Conservation (phyloP, 2,113 vertebrate genomes). For the Eulemur rufifrons region DNA sequence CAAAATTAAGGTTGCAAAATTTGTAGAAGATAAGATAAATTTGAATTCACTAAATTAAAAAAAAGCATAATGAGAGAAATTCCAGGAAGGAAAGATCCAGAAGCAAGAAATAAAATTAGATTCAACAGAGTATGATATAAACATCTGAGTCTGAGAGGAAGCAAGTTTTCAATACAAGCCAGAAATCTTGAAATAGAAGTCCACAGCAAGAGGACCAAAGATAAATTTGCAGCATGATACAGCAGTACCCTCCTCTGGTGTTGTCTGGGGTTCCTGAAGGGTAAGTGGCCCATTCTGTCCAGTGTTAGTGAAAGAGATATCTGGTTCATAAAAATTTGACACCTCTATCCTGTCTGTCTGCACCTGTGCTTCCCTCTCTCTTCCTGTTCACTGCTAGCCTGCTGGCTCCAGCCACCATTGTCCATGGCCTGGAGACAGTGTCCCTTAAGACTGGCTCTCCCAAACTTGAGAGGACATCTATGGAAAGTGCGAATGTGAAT, state of each 20-base stretch:
- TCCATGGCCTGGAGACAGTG: not conserved
- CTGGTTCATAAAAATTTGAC: not conserved
- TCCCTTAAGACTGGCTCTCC: not conserved
- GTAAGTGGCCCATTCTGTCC: not conserved
- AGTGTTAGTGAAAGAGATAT: not conserved
- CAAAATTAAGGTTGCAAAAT: constrained; percentile 9
- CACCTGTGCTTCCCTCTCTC: rapidly evolving
- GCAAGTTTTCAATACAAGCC: not conserved
- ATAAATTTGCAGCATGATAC: not conserved
- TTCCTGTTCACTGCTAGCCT: not conserved
- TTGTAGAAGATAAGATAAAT: constrained; percentile 23
- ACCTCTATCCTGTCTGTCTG: not conserved
- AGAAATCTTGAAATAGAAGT: not conserved
- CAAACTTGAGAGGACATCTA: not conserved
- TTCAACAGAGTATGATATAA: not conserved
- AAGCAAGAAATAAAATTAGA: constrained; percentile 35
- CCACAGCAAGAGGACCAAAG: not conserved
- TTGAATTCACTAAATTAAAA: constrained; percentile 14
- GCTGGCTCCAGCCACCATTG: not conserved
- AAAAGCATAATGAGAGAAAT: not conserved
- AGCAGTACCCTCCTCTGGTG: rapidly evolving
- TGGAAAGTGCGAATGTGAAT: not conserved
- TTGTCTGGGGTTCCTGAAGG: not conserved
- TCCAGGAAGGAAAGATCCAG: not conserved
- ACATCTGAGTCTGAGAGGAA: not conserved